Evolutionary conservation across 2,113 vertebrate species (phyloP), one percentile per base, ranked within the genome.

Genomic region (Rhipidura dahli): DNA sequence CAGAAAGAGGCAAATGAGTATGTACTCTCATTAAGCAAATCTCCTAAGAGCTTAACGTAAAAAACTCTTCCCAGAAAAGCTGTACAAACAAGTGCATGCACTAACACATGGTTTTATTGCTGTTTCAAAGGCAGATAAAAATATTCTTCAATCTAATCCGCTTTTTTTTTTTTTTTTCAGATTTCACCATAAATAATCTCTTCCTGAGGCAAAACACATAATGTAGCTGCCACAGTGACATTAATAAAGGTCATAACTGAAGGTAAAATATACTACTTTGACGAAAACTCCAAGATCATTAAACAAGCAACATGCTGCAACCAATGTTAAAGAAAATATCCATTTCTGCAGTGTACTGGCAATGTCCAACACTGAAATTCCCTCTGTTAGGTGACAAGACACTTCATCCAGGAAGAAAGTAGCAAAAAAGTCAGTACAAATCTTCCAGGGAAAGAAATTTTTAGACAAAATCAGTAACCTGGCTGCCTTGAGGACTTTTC

Each of bases 1-100:
- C 97, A 96, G 86, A 96, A 96, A 95, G 69, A 92, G 83, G 83
- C 72, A 96, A 96, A 94, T 91, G 87, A 96, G 85, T 88, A 79
- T 70, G 80, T 57, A 83, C 65, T 70, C 84, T 96, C 88, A 95
- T 94, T 95, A 96, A 97, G 78, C 37, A 95, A 96, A 86, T 91
- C 92, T 97, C 94, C 47, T 63, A 95, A 92, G 94, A 96, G 71
- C 51, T 91, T 83, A 95, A 72, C 11, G 10, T 49, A 59, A 27
- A 83, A 76, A 93, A 47, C 47, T 93, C 90, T 91, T 90, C 49
- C 80, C 77, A 89, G 81, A 91, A 89, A 76, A 87, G 61, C 87
- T 89, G 80, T 68, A 56, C 89, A 96, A 96, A 97, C 78, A 94
- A 68, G 27, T 66, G 68, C 61, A 47, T 60, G 42, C 17, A 12